Base-by-base conservation (phyloP, 2,797 vertebrate genomes). In the Chrosomus eos region DNA sequence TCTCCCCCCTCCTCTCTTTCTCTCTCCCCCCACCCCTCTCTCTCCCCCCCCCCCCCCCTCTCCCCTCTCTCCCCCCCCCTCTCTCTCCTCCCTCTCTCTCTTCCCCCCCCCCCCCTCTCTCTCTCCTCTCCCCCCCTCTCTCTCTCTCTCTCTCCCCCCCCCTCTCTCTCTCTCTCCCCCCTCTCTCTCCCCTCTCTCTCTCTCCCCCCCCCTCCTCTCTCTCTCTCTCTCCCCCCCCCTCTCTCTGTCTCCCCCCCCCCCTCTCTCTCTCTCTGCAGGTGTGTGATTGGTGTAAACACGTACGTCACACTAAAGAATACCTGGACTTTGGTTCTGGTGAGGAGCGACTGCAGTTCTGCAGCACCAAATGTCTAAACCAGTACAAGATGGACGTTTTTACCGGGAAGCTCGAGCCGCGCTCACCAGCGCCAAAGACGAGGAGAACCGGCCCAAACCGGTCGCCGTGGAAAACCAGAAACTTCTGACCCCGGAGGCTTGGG, bases 321-420 rank as follows among this genome's bases (percentile, higher is more conserved):
- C 95, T 99, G 94, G 98, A 99, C 95, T 98, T 99, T 87, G 98
- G 97, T 88, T 96, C 98, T 88, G 98, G 98, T 33, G 97, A 99
- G 90, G 96, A 98, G 92, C 94, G 97, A 87, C 97, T 99, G 91
- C 98, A 99, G 95, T 99, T 99, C 94, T 99, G 98, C 96, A 99
- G 97, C 93, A 97, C 97, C 91, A 99, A 99, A 94, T 99, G 98
- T 94, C 96, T 99, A 91, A 99, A 99, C 95, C 98, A 99, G 94
- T 99, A 99, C 94, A 99, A 99, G 96, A 99, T 99, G 98, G 98
- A 99, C 92, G 98, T 99, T 99, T 99, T 95, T 99, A 99, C 95
- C 94, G 97, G 95, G 98, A 99, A 92, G 97, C 98, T 81, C 97
- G 97, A 86, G 97, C 98, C 84, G 97, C 97, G 86, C 98, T 99